These are phyloP conservation scores for Criorhina ranunculi DNA, from an alignment of 2,888 invertebrate species.

Conservation along the genomic window DNA sequence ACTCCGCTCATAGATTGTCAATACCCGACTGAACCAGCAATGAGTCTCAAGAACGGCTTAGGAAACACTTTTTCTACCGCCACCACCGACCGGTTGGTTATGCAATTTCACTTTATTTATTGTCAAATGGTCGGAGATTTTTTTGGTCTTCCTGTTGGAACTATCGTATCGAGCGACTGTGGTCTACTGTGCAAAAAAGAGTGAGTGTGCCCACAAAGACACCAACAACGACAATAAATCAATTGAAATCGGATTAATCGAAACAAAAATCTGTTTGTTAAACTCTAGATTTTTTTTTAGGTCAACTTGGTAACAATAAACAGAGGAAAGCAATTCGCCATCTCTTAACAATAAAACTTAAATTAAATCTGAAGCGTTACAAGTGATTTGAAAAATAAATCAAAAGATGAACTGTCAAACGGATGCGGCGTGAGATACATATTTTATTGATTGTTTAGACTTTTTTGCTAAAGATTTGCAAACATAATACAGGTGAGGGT, in stretches of 20 bases:
- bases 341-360: slow-evolving; percentile 2
- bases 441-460: not conserved
- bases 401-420: slow-evolving; percentile 13
- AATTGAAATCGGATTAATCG: slow-evolving; percentile 53
- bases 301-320: slow-evolving; percentile 38
- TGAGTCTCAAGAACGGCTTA: slow-evolving; percentile 56
- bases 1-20: slow-evolving; percentile 31
- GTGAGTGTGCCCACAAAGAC: not conserved
- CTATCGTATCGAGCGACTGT: not conserved
- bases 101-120: slow-evolving; percentile 61
- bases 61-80: slow-evolving; percentile 42
- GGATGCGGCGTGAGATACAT: slow-evolving; percentile 12
- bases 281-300: slow-evolving; percentile 27
- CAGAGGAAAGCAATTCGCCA: slow-evolving; percentile 36
- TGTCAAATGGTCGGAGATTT: slow-evolving; percentile 43
- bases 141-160: slow-evolving; percentile 65
- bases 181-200: slow-evolving; percentile 17
- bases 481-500: not conserved
- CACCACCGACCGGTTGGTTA: slow-evolving; percentile 38
- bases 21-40: slow-evolving; percentile 26
- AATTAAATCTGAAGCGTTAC: slow-evolving; percentile 28
- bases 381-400: slow-evolving; percentile 23
- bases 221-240: not conserved
- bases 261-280: not conserved
- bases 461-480: not conserved